Evolutionary conservation across 2,797 vertebrate genomes (phyloP), one percentile per base, ranked within the genome.

Genomic region (Fratercula arctica): DNA sequence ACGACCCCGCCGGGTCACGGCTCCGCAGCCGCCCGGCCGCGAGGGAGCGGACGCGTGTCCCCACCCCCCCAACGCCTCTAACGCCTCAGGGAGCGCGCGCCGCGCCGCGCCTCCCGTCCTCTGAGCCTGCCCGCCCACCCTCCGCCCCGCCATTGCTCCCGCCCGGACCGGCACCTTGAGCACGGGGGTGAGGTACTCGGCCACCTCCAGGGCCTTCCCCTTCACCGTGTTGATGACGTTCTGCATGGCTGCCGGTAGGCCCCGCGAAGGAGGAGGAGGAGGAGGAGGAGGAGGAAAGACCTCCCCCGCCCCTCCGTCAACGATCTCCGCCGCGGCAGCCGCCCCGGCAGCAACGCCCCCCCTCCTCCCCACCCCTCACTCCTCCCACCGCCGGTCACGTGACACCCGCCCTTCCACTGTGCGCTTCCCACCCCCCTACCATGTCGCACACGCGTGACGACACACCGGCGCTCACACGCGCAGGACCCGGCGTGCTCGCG

Each of bases 181-280:
- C 29, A 99, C 99, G 3, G 99, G 99, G 4, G 99, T 99, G 85
- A 99, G 98, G 67, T 99, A 98, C 98, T 99, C 99, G 14, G 99
- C 99, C 96, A 99, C 99, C 9, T 99, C 99, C 70, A 99, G 98
- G 4, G 99, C 99, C 77, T 99, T 99, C 78, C 99, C 99, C 91
- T 99, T 99, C 96, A 99, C 99, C 8, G 99, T 98, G 98, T 99
- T 99, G 83, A 99, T 99, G 45, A 99, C 98, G 98, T 98, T 99
- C 98, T 99, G 99, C 99, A 99, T 99, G 75, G 75, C 85, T 54
- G 89, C 93, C 94, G 79, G 51, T 86, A 10, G n/a, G 31, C 39
- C 69, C 39, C 35, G 14, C 9, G 6, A 14, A 59, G n/a, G 56
- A 35, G 33, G 33, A 59, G 57, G 57, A 56, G 19, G 53, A 54